phyloP scores from a whole-genome alignment of 2,888 invertebrate genomes.

The Sisyra terminalis region DNA sequence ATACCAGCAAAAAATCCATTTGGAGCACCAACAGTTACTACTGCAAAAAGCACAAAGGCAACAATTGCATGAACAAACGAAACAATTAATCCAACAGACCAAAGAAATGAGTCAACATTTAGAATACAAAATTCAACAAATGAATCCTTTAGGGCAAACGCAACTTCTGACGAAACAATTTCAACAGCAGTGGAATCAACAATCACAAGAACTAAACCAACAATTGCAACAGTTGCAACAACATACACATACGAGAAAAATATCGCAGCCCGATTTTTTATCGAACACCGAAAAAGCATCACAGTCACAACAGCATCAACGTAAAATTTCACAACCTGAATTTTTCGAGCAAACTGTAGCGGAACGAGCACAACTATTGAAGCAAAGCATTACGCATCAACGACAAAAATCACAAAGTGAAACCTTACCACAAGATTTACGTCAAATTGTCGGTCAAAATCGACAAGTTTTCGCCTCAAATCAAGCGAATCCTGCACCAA shows the following conservation, averaged over 20 bases:
- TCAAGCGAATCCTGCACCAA: constrained; percentile 21
- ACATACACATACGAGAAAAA: constrained; percentile 6
- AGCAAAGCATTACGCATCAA: constrained; percentile 16
- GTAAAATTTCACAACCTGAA: constrained; percentile 23
- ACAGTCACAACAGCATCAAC: constrained; percentile 17
- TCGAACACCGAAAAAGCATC: constrained; percentile 3
- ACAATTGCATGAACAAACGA: constrained; percentile 4
- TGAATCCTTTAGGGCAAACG: neutral
- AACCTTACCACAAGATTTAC: constrained; percentile 14
- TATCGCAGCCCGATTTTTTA: constrained; percentile 9
- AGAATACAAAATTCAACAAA: constrained; percentile 4
- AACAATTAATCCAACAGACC: constrained; percentile 3
- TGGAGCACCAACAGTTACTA: constrained; percentile 1
- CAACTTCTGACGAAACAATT: constrained; percentile 3
- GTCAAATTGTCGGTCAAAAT: constrained; percentile 17
- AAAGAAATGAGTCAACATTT: constrained; percentile 4
- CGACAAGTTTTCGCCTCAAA: constrained; percentile 20
- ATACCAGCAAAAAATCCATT: neutral
- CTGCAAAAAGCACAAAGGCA: neutral
- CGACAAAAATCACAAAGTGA: constrained; percentile 22
- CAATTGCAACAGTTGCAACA: constrained; percentile 5
- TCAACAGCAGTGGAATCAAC: constrained; percentile 3
- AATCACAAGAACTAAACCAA: neutral
- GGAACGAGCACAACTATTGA: constrained; percentile 16
- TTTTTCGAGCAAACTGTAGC: constrained; percentile 16